Conservation (phyloP, 2,888 invertebrate species). For the Diachrysia chrysitis region DNA sequence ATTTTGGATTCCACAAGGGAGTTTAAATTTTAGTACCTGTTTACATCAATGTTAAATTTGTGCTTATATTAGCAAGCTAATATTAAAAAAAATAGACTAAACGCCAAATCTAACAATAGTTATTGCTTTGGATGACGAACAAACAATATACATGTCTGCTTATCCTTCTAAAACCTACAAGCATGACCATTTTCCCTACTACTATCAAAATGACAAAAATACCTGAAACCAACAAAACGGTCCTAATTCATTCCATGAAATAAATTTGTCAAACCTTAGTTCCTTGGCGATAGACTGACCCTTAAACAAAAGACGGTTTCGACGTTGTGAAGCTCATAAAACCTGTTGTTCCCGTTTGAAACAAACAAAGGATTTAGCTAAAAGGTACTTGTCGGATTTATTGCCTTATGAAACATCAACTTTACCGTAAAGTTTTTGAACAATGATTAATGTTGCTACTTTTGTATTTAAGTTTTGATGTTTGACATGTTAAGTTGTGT, state of each 20-base stretch:
- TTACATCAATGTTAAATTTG: too few relatives aligned
- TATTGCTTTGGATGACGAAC: too few relatives aligned
- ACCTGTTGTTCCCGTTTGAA: slow-evolving; percentile 66
- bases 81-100: too few relatives aligned
- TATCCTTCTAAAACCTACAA: too few relatives aligned
- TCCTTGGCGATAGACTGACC: slow-evolving; percentile 30
- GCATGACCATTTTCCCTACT: too few relatives aligned
- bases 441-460: slow-evolving; percentile 53
- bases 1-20: too few relatives aligned
- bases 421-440: slow-evolving; percentile 47
- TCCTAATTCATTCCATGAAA: slow-evolving; percentile 14
- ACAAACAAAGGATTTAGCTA: slow-evolving; percentile 63
- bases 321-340: slow-evolving; percentile 57
- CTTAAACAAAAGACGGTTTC: slow-evolving; percentile 24
- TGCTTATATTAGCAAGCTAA: too few relatives aligned
- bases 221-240: too few relatives aligned
- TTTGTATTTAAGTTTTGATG: slow-evolving; percentile 26
- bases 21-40: too few relatives aligned
- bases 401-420: slow-evolving; percentile 64
- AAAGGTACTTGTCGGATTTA: slow-evolving; percentile 64
- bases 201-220: too few relatives aligned
- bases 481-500: slow-evolving; percentile 24
- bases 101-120: too few relatives aligned
- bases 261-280: slow-evolving; percentile 34
- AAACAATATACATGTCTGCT: too few relatives aligned